Base-by-base conservation (phyloP, 2,113 vertebrate genomes). In the Malurus alboscapulatus region DNA sequence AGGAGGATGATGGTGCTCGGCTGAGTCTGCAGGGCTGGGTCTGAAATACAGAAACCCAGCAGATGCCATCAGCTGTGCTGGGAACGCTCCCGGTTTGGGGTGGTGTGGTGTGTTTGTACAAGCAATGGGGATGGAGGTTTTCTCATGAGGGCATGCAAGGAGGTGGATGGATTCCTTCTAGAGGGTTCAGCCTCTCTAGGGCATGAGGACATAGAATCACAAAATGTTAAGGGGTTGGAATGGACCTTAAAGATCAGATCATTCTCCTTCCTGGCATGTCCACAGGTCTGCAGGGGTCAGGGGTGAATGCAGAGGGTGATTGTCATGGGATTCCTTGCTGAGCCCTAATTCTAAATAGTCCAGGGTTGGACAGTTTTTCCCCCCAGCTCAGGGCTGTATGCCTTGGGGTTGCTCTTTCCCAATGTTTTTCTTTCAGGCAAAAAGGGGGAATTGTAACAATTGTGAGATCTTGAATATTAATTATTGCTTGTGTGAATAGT, bases 391-490 rank as follows among this genome's bases (percentile, higher is more conserved):
- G n/a, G 12, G 21, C 34, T 76, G 11, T 74, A 5, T 86, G 55
- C 40, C 18, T 55, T 74, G 54, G 32, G 17, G 7, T 67, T 87
- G 20, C 40, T 87, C 12, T 59, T 75, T 42, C 4, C 1, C 68
- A 50, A 6, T 55, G 38, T 48, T 78, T 48, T 78, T 65, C 30
- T 82, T 25, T 82, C 9, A 50, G 55, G 20, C 62, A 79, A 45
- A 93, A 92, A 66, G 29, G 66, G 8, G 7, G 42, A 72, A 85
- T 73, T 93, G 8, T 66, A 78, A 62, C 58, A 73, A 7, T 65
- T 84, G 57, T 38, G 29, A 83, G 38, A 69, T 77, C 66, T 71
- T 65, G 82, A 83, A 69, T 93, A 77, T 79, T 96, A 92, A 84
- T 93, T 95, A 47, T 48, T 73, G 63, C 53, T 50, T 84, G 44